Percentiles rank a stretch among this genome's conserved stretches.
Conservation (phyloP, 1,140 invertebrate species). For the Plectrocnemia conspersa region DNA sequence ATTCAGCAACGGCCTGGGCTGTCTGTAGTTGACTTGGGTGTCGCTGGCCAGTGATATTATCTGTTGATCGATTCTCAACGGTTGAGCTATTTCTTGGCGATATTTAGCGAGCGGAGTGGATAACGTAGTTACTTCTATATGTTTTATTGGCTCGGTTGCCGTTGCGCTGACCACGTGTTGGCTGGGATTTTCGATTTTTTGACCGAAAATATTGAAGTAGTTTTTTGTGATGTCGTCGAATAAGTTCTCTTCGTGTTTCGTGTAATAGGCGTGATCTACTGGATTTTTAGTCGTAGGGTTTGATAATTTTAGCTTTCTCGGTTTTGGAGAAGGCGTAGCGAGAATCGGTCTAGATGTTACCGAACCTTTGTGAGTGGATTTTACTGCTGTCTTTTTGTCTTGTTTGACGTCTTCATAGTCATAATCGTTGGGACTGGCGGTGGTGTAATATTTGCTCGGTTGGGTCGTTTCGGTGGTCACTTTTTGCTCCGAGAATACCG, state of each 20-base stretch:
- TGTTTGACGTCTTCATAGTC: slow-evolving; percentile 42
- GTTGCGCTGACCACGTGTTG: slow-evolving; percentile 53
- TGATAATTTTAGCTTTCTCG: slow-evolving; percentile 33
- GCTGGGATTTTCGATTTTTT: slow-evolving; percentile 57
- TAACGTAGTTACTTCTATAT: slow-evolving; percentile 30
- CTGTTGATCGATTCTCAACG: slow-evolving; percentile 38
- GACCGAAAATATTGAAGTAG: slow-evolving; percentile 70
- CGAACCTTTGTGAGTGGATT: slow-evolving; percentile 28
- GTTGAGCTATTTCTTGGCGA: slow-evolving; percentile 41
- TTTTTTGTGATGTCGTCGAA: slow-evolving; percentile 72
- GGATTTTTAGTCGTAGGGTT: slow-evolving; percentile 57
- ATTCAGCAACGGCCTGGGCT: slow-evolving; percentile 57
- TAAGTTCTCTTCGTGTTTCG: slow-evolving; percentile 64
- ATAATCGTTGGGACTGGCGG: slow-evolving; percentile 42
- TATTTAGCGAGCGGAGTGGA: slow-evolving; percentile 22
- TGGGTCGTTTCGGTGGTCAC: slow-evolving; percentile 46
- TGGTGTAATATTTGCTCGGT: slow-evolving; percentile 46
- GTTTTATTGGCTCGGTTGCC: slow-evolving; percentile 46
- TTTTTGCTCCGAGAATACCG: slow-evolving; percentile 35
- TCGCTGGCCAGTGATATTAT: slow-evolving; percentile 54
- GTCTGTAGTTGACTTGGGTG: slow-evolving; percentile 59
- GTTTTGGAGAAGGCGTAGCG: slow-evolving; percentile 28
- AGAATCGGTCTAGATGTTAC: slow-evolving; percentile 26
- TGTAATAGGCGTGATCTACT: slow-evolving; percentile 61
- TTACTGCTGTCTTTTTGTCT: slow-evolving; percentile 30